Conservation (phyloP, 2,888 invertebrate species). For the Siphlonurus alternatus region DNA sequence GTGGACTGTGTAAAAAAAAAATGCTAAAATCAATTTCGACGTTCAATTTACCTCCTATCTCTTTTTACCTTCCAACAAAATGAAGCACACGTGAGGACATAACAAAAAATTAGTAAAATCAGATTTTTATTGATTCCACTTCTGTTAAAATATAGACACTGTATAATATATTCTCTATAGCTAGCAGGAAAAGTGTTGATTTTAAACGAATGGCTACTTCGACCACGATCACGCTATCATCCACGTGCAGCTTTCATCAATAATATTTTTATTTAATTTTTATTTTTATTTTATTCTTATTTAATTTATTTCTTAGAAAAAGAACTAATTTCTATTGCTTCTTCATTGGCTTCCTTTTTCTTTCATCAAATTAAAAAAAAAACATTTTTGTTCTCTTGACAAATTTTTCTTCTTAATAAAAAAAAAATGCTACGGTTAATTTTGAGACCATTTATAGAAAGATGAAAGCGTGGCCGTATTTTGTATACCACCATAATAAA, state of each 20-base stretch:
- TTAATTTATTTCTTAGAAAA: too few species aligned
- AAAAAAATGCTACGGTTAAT: too few species aligned
- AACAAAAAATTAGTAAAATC: neutral
- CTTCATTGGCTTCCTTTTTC: too few species aligned
- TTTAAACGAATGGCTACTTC: too few species aligned
- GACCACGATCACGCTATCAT: too few species aligned
- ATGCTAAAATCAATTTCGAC: neutral
- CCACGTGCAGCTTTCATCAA: too few species aligned
- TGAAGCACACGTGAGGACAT: neutral
- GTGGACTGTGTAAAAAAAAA: neutral
- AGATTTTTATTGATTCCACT: neutral
- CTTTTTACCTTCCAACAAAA: neutral
- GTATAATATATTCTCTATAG: neutral
- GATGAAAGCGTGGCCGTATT: neutral
- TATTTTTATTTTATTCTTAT: too few species aligned
- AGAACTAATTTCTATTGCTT: too few species aligned
- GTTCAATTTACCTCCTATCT: neutral
- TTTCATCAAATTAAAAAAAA: too few species aligned
- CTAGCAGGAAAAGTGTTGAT: neutral
- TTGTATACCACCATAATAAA: neutral
- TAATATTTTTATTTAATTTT: too few species aligned
- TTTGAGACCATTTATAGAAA: neutral
- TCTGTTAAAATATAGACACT: neutral
- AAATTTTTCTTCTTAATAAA: too few species aligned
- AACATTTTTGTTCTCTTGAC: too few species aligned